Evolutionary conservation across 2,888 invertebrate species (phyloP).

Genomic region (Serrognathus titanus): DNA sequence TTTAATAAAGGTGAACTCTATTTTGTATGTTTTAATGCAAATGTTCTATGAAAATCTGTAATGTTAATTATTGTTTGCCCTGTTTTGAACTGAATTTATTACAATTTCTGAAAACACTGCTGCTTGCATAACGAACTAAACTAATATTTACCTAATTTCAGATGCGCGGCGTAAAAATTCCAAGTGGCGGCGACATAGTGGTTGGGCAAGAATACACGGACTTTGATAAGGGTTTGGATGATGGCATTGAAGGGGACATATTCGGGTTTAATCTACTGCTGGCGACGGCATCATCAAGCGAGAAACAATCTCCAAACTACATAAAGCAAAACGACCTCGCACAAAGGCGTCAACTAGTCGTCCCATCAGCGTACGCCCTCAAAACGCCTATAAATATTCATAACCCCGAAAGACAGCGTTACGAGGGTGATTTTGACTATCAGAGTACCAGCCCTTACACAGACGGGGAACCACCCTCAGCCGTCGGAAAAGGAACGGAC

Average conservation of each 20-base stretch:
- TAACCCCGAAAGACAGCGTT: background rate
- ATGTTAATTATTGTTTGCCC: too few relatives aligned
- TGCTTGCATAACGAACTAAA: too few relatives aligned
- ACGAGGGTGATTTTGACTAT: background rate
- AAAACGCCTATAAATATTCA: slow-evolving; percentile 11
- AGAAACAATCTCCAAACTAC: slow-evolving; percentile 4
- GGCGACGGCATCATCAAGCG: slow-evolving; percentile 47
- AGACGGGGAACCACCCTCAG: background rate
- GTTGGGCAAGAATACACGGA: slow-evolving; percentile 69
- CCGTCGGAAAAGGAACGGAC: slow-evolving; percentile 10
- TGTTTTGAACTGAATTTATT: too few relatives aligned
- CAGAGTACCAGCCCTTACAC: background rate
- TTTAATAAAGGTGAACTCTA: too few relatives aligned
- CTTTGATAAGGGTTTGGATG: slow-evolving; percentile 60
- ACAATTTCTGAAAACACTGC: too few relatives aligned
- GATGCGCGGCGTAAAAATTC: slow-evolving; percentile 55
- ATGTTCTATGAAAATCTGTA: too few relatives aligned
- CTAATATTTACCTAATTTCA: slow-evolving; percentile 43
- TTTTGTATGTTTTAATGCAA: too few relatives aligned
- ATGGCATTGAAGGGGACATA: slow-evolving; percentile 66
- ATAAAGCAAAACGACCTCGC: slow-evolving; percentile 11
- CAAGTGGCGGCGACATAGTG: slow-evolving; percentile 61
- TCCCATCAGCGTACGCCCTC: background rate
- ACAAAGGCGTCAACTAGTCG: slow-evolving; percentile 7
- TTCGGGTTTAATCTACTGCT: slow-evolving; percentile 65